Evolutionary conservation across 2,797 vertebrate genomes (phyloP).

Genomic region (Tokudaia tokunoshimensis): DNA sequence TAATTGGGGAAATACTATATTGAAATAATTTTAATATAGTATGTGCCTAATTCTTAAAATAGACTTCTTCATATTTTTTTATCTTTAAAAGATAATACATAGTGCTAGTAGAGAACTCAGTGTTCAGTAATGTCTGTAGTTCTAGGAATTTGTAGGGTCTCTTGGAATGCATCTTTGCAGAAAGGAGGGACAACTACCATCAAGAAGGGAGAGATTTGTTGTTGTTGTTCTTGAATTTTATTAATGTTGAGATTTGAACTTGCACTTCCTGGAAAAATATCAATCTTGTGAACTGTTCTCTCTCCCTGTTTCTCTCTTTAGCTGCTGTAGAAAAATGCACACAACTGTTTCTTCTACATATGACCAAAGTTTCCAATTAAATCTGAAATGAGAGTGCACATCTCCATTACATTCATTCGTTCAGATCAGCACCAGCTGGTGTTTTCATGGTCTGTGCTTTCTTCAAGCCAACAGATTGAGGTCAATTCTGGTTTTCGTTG

Average conservation of each 20-base stretch:
- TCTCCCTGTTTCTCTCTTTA: background rate
- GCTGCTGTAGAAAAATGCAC: slow-evolving; percentile 17
- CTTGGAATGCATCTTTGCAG: background rate
- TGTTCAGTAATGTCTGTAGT: background rate
- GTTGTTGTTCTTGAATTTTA: background rate
- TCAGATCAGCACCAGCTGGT: slow-evolving; percentile 59
- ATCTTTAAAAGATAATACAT: background rate
- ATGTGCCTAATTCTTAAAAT: background rate
- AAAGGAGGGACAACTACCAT: too few species aligned
- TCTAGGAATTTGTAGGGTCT: rapidly evolving
- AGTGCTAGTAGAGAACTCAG: background rate
- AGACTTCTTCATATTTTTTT: background rate
- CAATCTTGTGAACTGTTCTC: background rate
- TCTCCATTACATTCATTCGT: background rate
- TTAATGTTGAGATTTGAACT: background rate
- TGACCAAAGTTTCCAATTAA: slow-evolving; percentile 51
- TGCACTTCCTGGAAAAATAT: background rate
- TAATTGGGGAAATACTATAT: background rate
- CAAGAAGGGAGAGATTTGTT: background rate
- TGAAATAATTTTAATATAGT: background rate
- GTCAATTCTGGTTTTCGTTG: slow-evolving; percentile 63
- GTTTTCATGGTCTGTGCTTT: slow-evolving; percentile 71
- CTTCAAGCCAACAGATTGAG: slow-evolving; percentile 67
- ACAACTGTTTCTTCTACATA: slow-evolving; percentile 37
- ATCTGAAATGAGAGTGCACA: slow-evolving; percentile 30